Evolutionary conservation across 2,113 vertebrate species (phyloP).

Genomic region (Sinocyclocheilus grahami): DNA sequence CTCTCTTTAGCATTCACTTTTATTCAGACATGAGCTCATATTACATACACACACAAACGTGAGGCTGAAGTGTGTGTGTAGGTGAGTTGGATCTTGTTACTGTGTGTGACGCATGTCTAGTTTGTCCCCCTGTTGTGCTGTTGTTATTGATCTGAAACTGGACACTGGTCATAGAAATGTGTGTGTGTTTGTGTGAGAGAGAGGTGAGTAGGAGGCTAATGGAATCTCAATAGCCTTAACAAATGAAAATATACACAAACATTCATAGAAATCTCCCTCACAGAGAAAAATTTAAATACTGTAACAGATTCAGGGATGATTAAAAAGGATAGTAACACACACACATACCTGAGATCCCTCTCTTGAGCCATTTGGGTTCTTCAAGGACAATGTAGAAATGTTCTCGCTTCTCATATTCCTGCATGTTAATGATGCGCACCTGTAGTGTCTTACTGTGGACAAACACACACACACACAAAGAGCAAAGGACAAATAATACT

Average conservation of each 20-base stretch:
- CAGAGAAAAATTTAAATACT: not conserved
- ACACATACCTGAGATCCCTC: conserved; percentile 83
- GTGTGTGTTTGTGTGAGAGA: not conserved
- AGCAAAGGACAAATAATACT: conserved; percentile 41
- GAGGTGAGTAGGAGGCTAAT: conserved; percentile 3
- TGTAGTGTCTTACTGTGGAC: conserved; percentile 78
- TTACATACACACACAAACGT: conserved; percentile 24
- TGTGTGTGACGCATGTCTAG: conserved; percentile 40
- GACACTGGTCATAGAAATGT: conserved; percentile 31
- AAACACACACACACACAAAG: conserved; percentile 42
- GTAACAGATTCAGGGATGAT: not conserved
- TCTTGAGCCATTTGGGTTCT: conserved; percentile 87
- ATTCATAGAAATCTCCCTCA: not conserved
- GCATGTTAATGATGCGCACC: conserved; percentile 85
- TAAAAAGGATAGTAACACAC: not conserved
- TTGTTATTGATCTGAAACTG: conserved; percentile 43
- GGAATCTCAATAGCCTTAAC: not conserved
- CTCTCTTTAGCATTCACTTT: conserved; percentile 10
- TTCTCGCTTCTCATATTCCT: conserved; percentile 89
- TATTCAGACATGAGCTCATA: not conserved
- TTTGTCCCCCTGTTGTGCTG: conserved; percentile 17
- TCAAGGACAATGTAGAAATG: conserved; percentile 89
- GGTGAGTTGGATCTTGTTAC: conserved; percentile 29
- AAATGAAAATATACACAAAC: conserved; percentile 1
- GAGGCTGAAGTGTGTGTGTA: not conserved